A percentile compares a stretch with the other conserved stretches of the same genome.
phyloP scores from a whole-genome alignment of 2,113 vertebrate species.

The Cyphomyrus discorhynchus region DNA sequence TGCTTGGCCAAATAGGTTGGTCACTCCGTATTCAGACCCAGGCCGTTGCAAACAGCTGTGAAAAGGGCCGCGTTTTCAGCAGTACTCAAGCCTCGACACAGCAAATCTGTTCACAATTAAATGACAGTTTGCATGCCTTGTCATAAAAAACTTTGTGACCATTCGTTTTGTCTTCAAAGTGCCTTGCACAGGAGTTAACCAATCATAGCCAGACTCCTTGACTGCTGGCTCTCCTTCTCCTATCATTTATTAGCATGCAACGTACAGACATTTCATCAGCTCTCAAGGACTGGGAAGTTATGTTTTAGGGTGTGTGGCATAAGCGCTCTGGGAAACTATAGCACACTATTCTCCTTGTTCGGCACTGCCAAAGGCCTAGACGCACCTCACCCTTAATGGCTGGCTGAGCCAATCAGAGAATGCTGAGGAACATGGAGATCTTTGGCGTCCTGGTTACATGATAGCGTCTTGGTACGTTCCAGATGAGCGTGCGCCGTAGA shows the following conservation, averaged over 20 bases:
- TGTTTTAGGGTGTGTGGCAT: constrained; percentile 18
- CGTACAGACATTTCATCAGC: neutral
- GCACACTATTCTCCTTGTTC: constrained; percentile 28
- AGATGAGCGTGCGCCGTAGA: neutral
- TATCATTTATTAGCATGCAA: neutral
- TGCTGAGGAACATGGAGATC: constrained; percentile 19
- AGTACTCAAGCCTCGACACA: neutral
- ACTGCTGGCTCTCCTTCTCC: neutral
- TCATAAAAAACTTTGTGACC: neutral
- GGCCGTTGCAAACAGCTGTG: neutral
- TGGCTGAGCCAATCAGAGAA: constrained; percentile 37
- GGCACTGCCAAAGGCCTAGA: constrained; percentile 19
- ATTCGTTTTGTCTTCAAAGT: neutral
- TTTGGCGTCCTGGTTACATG: neutral
- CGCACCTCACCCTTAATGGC: constrained; percentile 2
- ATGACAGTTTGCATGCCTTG: neutral
- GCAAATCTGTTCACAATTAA: neutral
- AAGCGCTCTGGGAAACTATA: constrained; percentile 24
- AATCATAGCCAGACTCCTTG: neutral
- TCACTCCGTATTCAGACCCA: neutral
- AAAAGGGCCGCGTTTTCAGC: neutral
- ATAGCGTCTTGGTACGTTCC: neutral
- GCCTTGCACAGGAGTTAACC: neutral
- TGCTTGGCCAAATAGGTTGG: neutral
- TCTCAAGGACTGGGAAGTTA: neutral